Conservation (phyloP, 2,113 vertebrate genomes). For the Greenwoodochromis staneri region DNA sequence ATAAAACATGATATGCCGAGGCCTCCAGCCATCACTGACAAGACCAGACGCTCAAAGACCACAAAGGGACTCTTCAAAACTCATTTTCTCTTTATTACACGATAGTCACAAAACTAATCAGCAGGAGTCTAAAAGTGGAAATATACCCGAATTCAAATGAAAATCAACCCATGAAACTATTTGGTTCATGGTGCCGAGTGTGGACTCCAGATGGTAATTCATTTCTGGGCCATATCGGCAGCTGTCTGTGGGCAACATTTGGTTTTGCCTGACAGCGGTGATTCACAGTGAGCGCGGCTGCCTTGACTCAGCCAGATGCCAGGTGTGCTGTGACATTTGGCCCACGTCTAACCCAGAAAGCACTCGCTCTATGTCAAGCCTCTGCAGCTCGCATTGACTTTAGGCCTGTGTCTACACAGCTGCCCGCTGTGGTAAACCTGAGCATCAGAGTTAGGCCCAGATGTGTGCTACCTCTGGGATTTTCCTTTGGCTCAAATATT, state of each 20-base stretch:
- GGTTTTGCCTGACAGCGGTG: background rate
- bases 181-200: fast-evolving
- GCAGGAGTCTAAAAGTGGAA: background rate
- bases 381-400: background rate
- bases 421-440: background rate
- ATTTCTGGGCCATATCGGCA: background rate
- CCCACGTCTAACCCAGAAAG: background rate
- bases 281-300: background rate
- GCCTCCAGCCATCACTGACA: background rate
- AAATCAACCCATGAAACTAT: background rate
- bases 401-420: background rate
- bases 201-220: background rate
- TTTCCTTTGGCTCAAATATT: fast-evolving
- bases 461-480: background rate
- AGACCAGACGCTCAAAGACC: background rate
- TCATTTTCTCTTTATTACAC: background rate
- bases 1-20: background rate
- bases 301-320: background rate
- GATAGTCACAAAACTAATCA: background rate
- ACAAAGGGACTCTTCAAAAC: background rate
- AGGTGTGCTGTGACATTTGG: background rate
- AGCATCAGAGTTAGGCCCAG: background rate
- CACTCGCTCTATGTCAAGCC: background rate
- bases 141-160: background rate
- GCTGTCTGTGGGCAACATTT: background rate